Conservation (phyloP, 2,113 vertebrate species). For the Fregetta grallaria region DNA sequence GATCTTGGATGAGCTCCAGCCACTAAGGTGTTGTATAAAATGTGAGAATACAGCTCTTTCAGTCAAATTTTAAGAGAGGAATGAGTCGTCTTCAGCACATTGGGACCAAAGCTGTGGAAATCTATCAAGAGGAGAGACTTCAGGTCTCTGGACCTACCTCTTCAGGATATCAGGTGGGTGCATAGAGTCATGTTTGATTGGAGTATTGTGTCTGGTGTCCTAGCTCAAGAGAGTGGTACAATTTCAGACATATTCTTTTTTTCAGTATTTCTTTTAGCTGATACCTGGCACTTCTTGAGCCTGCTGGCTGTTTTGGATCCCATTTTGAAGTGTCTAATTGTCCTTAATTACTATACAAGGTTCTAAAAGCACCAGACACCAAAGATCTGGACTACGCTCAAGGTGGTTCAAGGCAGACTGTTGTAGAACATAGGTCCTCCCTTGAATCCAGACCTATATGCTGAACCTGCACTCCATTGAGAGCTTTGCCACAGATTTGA, state of each 20-base stretch:
- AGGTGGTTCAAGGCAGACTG: not conserved
- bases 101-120: not conserved
- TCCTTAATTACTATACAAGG: not conserved
- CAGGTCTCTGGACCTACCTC: not conserved
- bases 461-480: not conserved
- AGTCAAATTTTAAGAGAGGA: not conserved
- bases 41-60: not conserved
- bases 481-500: not conserved
- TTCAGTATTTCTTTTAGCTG: not conserved
- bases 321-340: not conserved
- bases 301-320: not conserved
- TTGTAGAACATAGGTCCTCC: not conserved
- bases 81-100: not conserved
- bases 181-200: not conserved
- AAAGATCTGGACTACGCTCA: not conserved
- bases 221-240: not conserved
- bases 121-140: not conserved
- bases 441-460: not conserved
- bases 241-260: not conserved
- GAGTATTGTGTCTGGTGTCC: not conserved
- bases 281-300: not conserved
- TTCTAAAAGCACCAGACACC: not conserved
- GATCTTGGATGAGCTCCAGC: not conserved
- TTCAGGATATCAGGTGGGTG: not conserved
- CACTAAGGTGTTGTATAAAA: not conserved